These are phyloP conservation scores for Peromyscus eremicus DNA, from an alignment of 2,797 vertebrate genomes.

Conservation along the genomic window DNA sequence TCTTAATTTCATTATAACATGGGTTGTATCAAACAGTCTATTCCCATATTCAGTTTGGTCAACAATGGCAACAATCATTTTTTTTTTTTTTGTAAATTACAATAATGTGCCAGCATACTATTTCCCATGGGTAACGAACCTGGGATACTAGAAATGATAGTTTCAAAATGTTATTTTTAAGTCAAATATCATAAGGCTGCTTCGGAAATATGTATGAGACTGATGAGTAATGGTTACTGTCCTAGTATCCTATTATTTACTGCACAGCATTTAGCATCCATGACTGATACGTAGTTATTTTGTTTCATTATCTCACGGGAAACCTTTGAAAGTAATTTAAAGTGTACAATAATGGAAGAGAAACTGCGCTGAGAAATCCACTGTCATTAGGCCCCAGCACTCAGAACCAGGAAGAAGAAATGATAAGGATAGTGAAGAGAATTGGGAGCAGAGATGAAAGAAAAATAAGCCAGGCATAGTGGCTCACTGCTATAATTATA, in stretches of 20 bases:
- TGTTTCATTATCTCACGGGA: conserved; percentile 82
- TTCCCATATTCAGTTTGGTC: not conserved
- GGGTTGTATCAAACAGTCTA: not conserved
- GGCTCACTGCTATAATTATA: not conserved
- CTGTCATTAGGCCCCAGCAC: conserved; percentile 59
- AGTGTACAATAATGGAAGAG: conserved; percentile 80
- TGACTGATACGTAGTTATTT: conserved; percentile 29
- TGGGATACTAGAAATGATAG: not conserved
- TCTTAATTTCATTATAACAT: conserved; percentile 28
- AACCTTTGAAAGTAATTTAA: conserved; percentile 80
- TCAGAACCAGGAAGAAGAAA: conserved; percentile 2
- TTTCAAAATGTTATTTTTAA: not conserved
- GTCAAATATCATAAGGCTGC: not conserved
- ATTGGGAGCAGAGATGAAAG: not conserved
- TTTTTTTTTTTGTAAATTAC: not conserved
- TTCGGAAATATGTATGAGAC: conserved; percentile 6
- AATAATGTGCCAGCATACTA: not conserved
- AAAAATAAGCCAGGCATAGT: not conserved
- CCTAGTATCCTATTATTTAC: not conserved
- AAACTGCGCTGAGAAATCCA: conserved; percentile 74
- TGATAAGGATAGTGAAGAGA: not conserved
- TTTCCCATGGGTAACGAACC: not conserved
- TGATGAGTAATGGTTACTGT: not conserved
- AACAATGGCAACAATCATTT: not conserved
- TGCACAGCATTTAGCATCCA: not conserved